Evolutionary conservation across 2,888 invertebrate species (phyloP).

Genomic region (Panzeria rudis): DNA sequence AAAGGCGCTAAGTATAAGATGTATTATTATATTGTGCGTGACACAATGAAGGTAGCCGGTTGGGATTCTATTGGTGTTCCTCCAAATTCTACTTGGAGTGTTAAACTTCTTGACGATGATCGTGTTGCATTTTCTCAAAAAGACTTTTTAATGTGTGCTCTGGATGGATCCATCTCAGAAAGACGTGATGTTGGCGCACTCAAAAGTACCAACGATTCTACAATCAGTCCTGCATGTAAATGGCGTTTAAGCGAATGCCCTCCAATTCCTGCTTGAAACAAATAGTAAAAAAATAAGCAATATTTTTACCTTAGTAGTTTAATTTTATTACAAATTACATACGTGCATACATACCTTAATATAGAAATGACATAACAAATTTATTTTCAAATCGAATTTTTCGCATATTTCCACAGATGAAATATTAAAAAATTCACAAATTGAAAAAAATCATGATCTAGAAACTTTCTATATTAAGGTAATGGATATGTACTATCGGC

Average conservation of each 20-base stretch:
- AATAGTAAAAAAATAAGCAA: no score
- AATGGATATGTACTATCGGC: no score
- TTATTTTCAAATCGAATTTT: no score
- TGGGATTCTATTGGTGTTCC: constrained; percentile 32
- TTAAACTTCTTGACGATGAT: constrained; percentile 40
- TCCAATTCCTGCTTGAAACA: no score
- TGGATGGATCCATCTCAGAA: background rate
- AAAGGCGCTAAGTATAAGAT: constrained; percentile 40
- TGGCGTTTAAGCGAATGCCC: constrained; percentile 30
- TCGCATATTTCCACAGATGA: no score
- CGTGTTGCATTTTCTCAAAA: constrained; percentile 46
- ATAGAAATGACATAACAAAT: no score
- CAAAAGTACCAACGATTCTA: background rate
- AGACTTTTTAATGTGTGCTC: constrained; percentile 51
- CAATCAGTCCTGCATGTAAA: constrained; percentile 4
- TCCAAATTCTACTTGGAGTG: constrained; percentile 24
- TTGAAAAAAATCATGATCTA: no score
- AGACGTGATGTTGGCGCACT: constrained; percentile 33
- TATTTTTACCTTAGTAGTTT: no score
- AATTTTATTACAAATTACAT: no score
- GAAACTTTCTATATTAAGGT: no score
- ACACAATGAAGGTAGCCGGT: constrained; percentile 19
- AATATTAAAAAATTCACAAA: no score
- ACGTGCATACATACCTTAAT: no score
- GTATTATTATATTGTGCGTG: constrained; percentile 46